Conservation (phyloP, 2,113 vertebrate genomes). For the Clarias gariepinus region DNA sequence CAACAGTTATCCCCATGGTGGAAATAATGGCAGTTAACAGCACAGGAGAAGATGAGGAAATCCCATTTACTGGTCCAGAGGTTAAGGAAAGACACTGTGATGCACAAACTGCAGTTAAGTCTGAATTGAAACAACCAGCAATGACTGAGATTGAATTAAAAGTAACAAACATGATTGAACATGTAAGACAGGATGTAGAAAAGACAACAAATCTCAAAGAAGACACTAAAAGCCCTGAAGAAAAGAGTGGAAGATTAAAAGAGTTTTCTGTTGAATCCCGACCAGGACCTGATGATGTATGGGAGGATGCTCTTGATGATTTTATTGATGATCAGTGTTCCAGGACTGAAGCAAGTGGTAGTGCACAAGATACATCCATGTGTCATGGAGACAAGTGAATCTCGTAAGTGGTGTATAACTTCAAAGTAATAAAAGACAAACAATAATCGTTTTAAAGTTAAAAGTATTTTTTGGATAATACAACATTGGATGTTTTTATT, state of each 20-base stretch:
- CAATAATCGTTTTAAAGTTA: neutral
- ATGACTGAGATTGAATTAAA: conserved; percentile 17
- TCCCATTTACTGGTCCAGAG: neutral
- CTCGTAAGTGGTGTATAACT: conserved; percentile 27
- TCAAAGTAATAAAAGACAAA: neutral
- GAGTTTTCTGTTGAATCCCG: neutral
- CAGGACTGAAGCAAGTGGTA: neutral
- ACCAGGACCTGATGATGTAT: conserved; percentile 58
- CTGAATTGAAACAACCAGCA: conserved; percentile 21
- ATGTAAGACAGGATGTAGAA: neutral
- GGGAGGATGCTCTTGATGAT: conserved; percentile 69
- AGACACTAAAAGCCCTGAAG: neutral
- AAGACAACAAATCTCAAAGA: neutral
- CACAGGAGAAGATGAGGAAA: neutral
- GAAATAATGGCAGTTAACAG: neutral
- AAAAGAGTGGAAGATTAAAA: neutral
- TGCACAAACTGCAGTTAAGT: neutral
- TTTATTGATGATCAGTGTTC: conserved; percentile 29
- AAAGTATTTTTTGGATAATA: neutral
- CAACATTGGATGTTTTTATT: neutral
- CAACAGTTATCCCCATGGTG: neutral
- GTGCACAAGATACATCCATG: conserved; percentile 6
- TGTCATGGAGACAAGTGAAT: neutral
- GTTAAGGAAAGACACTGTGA: neutral
- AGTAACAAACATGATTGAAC: neutral